Percentiles rank a stretch among this genome's conserved stretches.
Evolutionary conservation across 53 echinoderm and acorn worm genomes (phyloP).

Genomic region (Echinometra lucunter): DNA sequence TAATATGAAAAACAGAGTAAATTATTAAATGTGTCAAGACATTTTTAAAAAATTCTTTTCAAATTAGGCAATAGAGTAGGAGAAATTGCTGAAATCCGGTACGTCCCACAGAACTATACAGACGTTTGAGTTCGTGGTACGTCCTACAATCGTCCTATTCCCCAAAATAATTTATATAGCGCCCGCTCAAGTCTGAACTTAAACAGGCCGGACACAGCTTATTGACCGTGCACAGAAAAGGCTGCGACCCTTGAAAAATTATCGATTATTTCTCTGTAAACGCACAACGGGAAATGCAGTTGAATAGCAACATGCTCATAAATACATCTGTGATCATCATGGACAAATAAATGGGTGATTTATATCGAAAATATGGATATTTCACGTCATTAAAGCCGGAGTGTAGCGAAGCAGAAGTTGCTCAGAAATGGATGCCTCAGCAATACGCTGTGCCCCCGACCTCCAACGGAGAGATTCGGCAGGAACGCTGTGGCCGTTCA

Average conservation of each 20-base stretch:
- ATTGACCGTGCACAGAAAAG: conserved; percentile 8
- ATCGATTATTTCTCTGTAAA: conserved; percentile 53
- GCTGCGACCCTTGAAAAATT: background rate
- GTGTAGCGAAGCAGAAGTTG: conserved; percentile 38
- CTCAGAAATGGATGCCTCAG: conserved; percentile 49
- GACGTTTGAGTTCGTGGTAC: too few species aligned
- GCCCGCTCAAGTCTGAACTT: background rate
- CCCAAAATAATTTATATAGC: conserved; percentile 8
- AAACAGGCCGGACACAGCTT: conserved; percentile 40
- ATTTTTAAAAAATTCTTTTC: too few species aligned
- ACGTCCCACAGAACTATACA: too few species aligned
- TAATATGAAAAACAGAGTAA: too few species aligned
- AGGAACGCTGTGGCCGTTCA: conserved; percentile 51
- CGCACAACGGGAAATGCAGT: conserved; percentile 6
- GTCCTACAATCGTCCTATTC: too few species aligned
- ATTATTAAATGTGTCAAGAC: too few species aligned
- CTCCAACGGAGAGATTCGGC: conserved; percentile 29
- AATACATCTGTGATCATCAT: conserved; percentile 10
- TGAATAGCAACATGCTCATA: conserved; percentile 4
- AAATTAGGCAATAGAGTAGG: too few species aligned
- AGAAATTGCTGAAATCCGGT: too few species aligned
- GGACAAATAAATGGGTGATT: conserved; percentile 44
- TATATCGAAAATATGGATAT: conserved; percentile 9
- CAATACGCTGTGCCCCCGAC: background rate
- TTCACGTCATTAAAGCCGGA: conserved; percentile 12